Base-by-base conservation (phyloP, 2,113 vertebrate genomes). In the Pardalotus punctatus region DNA sequence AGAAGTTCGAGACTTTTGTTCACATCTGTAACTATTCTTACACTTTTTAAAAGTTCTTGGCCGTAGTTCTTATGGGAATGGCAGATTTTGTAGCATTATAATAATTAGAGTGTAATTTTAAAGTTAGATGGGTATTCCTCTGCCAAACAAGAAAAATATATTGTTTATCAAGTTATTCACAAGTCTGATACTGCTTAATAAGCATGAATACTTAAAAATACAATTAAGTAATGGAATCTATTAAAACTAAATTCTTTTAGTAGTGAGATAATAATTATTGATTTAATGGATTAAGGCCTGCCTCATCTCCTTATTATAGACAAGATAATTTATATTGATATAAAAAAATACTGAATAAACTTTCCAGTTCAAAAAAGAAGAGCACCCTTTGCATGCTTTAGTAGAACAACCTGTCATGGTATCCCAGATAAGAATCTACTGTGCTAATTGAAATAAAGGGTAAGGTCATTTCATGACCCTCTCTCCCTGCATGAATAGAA, bases 401-500 rank as follows among this genome's bases (percentile, higher is more conserved):
- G 23, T 78, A 51, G 6, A 62, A 58, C 17, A 58, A 6, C 60
- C 20, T 58, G 35, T 62, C 0, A 0, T 40, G 8, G 4, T 43
- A 54, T 51, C 21, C 33, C 53, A 38, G 27, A 35, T 50, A 76
- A 79, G 33, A 87, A 58, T 76, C 51, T 79, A 8, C 29, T 54
- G 25, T 40, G 14, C 43, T 73, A 61, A 45, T 5, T 73, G 10
- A 31, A 81, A 36, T 66, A 71, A 78, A 78, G 36, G 14, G 5
- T 20, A 35, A 33, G 14, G 13, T 50, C n/a, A 67, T 87, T 87
- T 51, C 15, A 29, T 70, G 42, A 85, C 15, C 5, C 5, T 38
- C 4, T 45, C 28, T 58, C 24, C 56, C 36, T 81, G 29, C 0
- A 0, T 38, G 42, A 3, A 19, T 4, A 45, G 7, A 38, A 62